Evolutionary conservation across 1,140 invertebrate genomes (phyloP).

Genomic region (Homarus americanus): DNA sequence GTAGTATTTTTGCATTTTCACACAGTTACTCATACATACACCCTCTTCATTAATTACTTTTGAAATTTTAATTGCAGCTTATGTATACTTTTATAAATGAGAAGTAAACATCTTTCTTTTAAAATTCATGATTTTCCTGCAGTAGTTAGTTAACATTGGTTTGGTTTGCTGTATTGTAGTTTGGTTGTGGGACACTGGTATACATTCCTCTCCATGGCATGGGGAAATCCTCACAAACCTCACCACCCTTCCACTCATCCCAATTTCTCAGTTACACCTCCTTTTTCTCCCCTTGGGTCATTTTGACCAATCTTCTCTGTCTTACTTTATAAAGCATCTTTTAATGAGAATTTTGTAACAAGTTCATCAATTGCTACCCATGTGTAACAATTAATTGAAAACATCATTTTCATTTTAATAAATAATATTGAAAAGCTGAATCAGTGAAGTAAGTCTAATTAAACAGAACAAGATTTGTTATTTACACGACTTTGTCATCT

Average conservation of each 20-base stretch:
- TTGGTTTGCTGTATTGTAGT: slow-evolving; percentile 70
- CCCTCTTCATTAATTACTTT: slow-evolving; percentile 54
- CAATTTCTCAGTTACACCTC: slow-evolving; percentile 20
- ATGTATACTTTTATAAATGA: slow-evolving; percentile 48
- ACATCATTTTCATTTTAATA: too few species aligned
- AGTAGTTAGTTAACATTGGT: slow-evolving; percentile 73
- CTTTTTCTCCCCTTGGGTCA: background rate
- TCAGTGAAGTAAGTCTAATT: too few species aligned
- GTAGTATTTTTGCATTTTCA: slow-evolving; percentile 32
- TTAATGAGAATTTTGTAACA: background rate
- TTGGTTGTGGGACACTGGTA: slow-evolving; percentile 71
- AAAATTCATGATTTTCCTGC: slow-evolving; percentile 44
- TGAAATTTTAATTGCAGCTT: slow-evolving; percentile 48
- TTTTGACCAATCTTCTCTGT: background rate
- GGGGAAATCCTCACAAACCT: slow-evolving; percentile 31
- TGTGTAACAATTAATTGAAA: too few species aligned
- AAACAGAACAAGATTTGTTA: too few species aligned
- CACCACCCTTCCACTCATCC: slow-evolving; percentile 34
- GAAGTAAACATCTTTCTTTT: slow-evolving; percentile 46
- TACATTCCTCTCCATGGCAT: slow-evolving; percentile 56
- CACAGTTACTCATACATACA: slow-evolving; percentile 28
- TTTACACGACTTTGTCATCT: too few species aligned
- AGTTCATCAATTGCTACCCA: background rate
- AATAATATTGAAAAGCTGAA: background rate
- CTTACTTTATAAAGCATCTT: background rate